Conservation (phyloP, 2,113 vertebrate genomes). For the Bujurquina vittata region DNA sequence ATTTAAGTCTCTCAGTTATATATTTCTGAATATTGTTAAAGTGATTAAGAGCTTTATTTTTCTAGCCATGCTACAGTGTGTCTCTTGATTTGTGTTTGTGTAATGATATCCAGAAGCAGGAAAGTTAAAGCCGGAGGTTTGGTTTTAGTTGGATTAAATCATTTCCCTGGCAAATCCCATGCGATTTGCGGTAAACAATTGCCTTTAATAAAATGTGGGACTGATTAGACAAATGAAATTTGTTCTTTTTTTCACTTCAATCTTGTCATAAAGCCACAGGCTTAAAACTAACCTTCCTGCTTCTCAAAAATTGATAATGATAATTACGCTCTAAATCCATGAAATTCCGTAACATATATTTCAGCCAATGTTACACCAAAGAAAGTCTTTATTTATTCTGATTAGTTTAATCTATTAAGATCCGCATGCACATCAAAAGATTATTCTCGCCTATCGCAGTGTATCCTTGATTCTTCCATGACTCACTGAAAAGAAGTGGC, state of each 20-base stretch:
- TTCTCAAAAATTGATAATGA: neutral
- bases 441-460: neutral
- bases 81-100: constrained; percentile 10
- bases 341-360: neutral
- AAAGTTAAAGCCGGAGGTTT: constrained; percentile 16
- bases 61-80: neutral
- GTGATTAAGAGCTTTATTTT: constrained; percentile 16
- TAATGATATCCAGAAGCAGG: neutral
- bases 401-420: neutral
- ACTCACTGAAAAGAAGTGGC: constrained; percentile 28
- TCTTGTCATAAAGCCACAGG: neutral
- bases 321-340: constrained; percentile 1
- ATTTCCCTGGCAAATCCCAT: constrained; percentile 23
- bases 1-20: neutral
- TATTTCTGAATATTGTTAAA: neutral
- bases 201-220: constrained; percentile 13
- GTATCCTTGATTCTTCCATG: constrained; percentile 21
- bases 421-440: neutral
- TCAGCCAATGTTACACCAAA: neutral
- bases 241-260: constrained; percentile 2
- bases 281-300: constrained; percentile 9
- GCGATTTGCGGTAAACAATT: constrained; percentile 36
- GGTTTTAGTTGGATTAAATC: constrained; percentile 27
- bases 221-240: constrained; percentile 30
- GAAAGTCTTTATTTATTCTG: neutral